Evolutionary conservation across 2,113 vertebrate species (phyloP).

Genomic region (Scalopus aquaticus): DNA sequence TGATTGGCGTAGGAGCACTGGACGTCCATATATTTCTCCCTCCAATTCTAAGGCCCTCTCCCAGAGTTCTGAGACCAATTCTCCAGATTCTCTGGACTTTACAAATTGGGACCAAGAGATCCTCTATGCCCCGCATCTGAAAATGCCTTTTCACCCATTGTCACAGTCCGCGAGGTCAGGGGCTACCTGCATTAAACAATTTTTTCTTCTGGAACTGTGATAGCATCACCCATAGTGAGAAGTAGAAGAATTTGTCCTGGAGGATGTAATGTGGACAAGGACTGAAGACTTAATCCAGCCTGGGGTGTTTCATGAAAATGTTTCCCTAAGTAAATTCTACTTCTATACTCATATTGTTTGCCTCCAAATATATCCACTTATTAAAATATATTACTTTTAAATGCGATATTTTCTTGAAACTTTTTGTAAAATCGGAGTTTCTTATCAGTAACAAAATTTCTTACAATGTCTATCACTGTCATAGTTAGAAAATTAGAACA

Average conservation of each 20-base stretch:
- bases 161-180: neutral
- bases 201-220: neutral
- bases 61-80: neutral
- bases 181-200: neutral
- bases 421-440: neutral
- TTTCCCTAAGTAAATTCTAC: neutral
- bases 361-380: neutral
- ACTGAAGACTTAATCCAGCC: neutral
- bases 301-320: neutral
- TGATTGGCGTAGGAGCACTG: no score
- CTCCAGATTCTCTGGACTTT: neutral
- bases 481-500: neutral
- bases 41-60: fast-evolving
- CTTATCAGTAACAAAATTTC: neutral
- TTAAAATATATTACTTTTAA: neutral
- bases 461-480: neutral
- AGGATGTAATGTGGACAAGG: neutral
- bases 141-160: no score
- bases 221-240: neutral
- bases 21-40: neutral
- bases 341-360: neutral
- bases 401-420: neutral
- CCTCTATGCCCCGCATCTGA: neutral
- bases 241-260: fast-evolving
- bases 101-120: neutral